Evolutionary conservation across 2,888 invertebrate genomes (phyloP).

Genomic region (Drosophila basisetae): DNA sequence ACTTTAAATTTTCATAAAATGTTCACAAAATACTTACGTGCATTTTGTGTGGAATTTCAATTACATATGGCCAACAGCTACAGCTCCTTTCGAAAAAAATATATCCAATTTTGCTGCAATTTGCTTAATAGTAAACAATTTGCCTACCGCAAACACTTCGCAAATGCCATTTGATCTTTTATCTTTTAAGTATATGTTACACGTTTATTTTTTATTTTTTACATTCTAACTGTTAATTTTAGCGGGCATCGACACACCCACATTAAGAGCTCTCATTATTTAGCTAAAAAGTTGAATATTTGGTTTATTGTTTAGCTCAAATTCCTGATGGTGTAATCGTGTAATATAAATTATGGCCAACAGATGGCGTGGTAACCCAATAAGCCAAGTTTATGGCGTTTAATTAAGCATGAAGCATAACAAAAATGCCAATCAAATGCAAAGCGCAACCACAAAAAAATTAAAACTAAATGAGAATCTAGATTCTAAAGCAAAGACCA

Average conservation of each 20-base stretch:
- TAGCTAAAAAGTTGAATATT: constrained; percentile 39
- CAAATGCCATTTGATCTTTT: constrained; percentile 67
- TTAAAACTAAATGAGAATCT: constrained; percentile 58
- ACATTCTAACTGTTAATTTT: constrained; percentile 19
- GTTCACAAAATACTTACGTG: neutral
- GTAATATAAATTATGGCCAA: constrained; percentile 38
- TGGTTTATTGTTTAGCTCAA: constrained; percentile 27
- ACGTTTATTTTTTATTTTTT: constrained; percentile 26
- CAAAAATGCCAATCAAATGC: constrained; percentile 45
- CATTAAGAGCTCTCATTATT: constrained; percentile 50
- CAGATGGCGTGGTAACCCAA: constrained; percentile 37
- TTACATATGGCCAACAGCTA: constrained; percentile 21
- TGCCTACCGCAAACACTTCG: constrained; percentile 50
- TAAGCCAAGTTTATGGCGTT: constrained; percentile 48
- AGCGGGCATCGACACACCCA: constrained; percentile 58
- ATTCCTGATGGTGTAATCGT: constrained; percentile 35
- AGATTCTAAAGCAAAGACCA: constrained; percentile 39
- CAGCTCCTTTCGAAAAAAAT: constrained; percentile 32
- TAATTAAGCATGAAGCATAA: constrained; percentile 69
- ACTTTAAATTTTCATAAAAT: constrained; percentile 1
- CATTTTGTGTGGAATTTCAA: constrained; percentile 8
- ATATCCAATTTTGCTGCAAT: constrained; percentile 44
- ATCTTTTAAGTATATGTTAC: constrained; percentile 55
- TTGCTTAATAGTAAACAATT: constrained; percentile 62
- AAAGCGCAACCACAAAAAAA: constrained; percentile 61